Conservation (phyloP, 1,140 invertebrate species). For the Neodiprion fabricii region DNA sequence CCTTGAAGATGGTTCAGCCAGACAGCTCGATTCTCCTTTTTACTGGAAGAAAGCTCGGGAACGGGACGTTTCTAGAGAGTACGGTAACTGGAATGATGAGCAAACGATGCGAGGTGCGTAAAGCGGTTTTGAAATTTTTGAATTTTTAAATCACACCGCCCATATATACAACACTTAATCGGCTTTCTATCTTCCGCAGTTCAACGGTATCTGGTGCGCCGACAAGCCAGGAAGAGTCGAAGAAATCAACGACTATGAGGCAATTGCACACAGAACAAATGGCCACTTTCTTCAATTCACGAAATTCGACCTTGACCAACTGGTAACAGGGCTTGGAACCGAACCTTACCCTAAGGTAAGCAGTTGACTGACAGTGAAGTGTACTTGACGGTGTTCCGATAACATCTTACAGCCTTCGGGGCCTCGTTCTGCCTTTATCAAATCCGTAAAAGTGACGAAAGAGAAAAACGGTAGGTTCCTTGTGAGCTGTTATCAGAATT, state of each 20-base stretch:
- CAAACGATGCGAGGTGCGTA: background rate
- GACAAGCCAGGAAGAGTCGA: background rate
- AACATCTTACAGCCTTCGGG: too few species aligned
- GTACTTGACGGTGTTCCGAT: too few species aligned
- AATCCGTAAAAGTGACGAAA: too few species aligned
- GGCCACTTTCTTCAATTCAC: background rate
- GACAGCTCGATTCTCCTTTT: background rate
- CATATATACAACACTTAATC: too few species aligned
- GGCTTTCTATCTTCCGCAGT: background rate
- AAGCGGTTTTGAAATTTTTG: too few species aligned
- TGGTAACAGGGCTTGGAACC: background rate
- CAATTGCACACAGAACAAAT: background rate
- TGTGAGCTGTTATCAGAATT: too few species aligned
- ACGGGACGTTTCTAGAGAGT: background rate
- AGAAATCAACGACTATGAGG: background rate
- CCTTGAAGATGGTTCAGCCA: background rate
- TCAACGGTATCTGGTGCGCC: background rate
- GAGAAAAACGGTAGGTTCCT: too few species aligned
- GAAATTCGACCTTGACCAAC: background rate
- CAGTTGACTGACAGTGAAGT: too few species aligned
- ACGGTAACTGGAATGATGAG: background rate
- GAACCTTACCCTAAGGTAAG: background rate
- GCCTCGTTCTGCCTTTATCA: too few species aligned
- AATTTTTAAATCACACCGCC: too few species aligned
- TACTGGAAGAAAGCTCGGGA: background rate